These are phyloP conservation scores for Pseudoatta argentina DNA, from an alignment of 1,140 invertebrate species.

Conservation along the genomic window DNA sequence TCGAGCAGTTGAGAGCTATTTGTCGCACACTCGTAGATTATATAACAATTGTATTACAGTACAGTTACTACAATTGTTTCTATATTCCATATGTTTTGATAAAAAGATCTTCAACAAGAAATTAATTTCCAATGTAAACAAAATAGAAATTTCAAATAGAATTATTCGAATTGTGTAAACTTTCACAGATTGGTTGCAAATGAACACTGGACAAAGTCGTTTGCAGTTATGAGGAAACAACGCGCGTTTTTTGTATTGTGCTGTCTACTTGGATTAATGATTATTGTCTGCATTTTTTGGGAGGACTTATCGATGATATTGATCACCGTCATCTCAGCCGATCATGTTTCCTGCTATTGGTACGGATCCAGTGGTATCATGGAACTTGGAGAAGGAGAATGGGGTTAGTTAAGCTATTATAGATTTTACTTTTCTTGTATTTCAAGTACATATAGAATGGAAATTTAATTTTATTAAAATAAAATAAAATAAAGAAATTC, in stretches of 20 bases:
- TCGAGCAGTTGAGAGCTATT: background rate
- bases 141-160: background rate
- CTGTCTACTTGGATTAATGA: background rate
- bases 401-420: constrained; percentile 13
- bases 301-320: background rate
- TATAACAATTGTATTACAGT: background rate
- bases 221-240: constrained; percentile 3
- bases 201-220: background rate
- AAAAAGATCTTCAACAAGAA: background rate
- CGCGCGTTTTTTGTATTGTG: background rate
- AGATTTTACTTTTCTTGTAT: background rate
- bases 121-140: background rate
- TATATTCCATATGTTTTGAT: background rate
- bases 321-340: background rate
- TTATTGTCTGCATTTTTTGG: background rate
- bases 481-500: too few species aligned
- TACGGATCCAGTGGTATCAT: background rate
- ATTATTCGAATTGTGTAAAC: background rate
- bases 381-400: constrained; percentile 26
- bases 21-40: background rate
- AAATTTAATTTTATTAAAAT: too few species aligned
- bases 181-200: background rate
- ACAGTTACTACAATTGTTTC: background rate
- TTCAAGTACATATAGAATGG: background rate
- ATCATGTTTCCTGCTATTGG: constrained; percentile 17